phyloP scores from a whole-genome alignment of 2,888 invertebrate genomes.

The Drosophila acutilabella region DNA sequence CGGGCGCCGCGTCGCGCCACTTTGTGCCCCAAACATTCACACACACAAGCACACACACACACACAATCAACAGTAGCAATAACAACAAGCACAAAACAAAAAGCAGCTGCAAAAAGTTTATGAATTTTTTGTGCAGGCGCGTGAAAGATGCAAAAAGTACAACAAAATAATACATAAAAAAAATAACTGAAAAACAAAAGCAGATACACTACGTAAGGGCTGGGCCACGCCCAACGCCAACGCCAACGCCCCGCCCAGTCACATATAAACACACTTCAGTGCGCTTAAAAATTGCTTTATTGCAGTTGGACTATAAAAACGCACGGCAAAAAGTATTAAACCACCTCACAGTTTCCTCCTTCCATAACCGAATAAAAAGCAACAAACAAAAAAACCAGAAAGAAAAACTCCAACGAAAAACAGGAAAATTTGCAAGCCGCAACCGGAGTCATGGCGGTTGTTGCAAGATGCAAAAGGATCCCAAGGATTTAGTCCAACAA shows the following conservation, averaged over 20 bases:
- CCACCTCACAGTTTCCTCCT: constrained; percentile 20
- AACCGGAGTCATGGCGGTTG: constrained; percentile 33
- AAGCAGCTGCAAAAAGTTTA: constrained; percentile 65
- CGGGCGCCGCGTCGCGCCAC: constrained; percentile 48
- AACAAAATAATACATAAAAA: constrained; percentile 9
- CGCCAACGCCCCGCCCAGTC: constrained; percentile 57
- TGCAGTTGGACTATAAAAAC: constrained; percentile 81
- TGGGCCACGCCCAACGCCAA: constrained; percentile 17
- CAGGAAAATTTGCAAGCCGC: constrained; percentile 81
- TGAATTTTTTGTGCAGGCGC: constrained; percentile 80
- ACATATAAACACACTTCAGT: constrained; percentile 80
- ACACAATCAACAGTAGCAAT: constrained; percentile 37
- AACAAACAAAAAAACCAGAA: constrained; percentile 10
- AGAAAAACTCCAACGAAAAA: constrained; percentile 48
- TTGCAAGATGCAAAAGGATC: constrained; percentile 71
- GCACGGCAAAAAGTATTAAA: constrained; percentile 71
- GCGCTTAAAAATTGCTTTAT: constrained; percentile 81
- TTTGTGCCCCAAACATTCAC: constrained; percentile 17
- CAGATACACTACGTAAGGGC: constrained; percentile 63
- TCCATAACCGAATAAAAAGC: not conserved
- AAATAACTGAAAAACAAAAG: constrained; percentile 55
- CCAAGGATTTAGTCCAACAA: constrained; percentile 66
- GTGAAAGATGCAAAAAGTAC: constrained; percentile 77
- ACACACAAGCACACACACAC: constrained; percentile 7
- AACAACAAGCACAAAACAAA: constrained; percentile 38